These are phyloP conservation scores for Cheilosia variabilis DNA, from an alignment of 2,888 invertebrate species.

Conservation along the genomic window DNA sequence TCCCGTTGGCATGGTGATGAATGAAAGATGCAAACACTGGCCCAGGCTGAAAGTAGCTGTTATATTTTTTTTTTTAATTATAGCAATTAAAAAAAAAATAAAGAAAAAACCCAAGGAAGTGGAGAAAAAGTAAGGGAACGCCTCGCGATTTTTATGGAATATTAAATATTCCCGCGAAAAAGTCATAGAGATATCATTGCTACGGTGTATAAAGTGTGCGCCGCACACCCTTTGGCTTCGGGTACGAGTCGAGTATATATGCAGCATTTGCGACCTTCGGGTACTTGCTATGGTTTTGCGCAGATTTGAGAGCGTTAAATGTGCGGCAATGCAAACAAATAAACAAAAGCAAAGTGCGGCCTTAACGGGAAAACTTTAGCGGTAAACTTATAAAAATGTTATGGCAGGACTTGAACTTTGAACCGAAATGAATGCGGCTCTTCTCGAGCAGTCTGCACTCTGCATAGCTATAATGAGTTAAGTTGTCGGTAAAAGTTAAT, in stretches of 20 bases:
- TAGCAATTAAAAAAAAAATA: conserved; percentile 18
- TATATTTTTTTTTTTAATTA: conserved; percentile 2
- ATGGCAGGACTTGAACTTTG: neutral
- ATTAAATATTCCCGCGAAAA: conserved; percentile 44
- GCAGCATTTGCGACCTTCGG: conserved; percentile 50
- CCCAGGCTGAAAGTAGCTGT: conserved; percentile 20
- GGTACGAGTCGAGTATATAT: conserved; percentile 9
- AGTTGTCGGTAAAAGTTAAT: neutral
- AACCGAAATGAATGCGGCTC: neutral
- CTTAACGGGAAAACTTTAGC: conserved; percentile 9
- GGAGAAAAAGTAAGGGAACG: neutral
- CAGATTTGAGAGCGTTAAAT: conserved; percentile 8
- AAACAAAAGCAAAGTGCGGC: neutral
- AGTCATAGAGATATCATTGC: no score
- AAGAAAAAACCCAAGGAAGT: neutral
- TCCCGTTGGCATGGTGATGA: conserved; percentile 26
- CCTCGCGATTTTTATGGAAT: conserved; percentile 14
- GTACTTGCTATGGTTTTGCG: conserved; percentile 50
- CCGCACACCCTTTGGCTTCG: conserved; percentile 1
- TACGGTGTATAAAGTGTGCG: no score
- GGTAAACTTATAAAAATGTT: conserved; percentile 9
- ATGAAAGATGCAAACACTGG: conserved; percentile 25
- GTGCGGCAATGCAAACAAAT: neutral
- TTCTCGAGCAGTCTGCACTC: neutral
- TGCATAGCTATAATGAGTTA: neutral